Evolutionary conservation across 2,113 vertebrate genomes (phyloP).

Genomic region (Pollimyrus isidori): DNA sequence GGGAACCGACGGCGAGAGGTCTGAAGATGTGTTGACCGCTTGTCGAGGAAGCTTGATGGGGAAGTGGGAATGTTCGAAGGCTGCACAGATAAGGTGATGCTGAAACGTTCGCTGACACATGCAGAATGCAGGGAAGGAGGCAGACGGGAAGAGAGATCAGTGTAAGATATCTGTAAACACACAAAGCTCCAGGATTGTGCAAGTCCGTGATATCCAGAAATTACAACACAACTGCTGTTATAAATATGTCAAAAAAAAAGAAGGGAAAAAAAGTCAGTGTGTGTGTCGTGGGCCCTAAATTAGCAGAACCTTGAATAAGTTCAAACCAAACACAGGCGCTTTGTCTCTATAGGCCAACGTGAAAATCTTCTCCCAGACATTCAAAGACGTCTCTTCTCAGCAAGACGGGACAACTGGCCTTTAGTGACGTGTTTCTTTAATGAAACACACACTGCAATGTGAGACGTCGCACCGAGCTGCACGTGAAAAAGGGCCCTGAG

Average conservation of each 20-base stretch:
- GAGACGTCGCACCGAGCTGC: background rate
- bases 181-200: background rate
- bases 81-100: background rate
- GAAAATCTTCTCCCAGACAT: background rate
- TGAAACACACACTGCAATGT: background rate
- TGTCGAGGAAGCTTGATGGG: background rate
- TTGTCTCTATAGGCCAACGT: background rate
- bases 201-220: background rate
- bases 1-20: background rate
- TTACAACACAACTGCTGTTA: constrained; percentile 10
- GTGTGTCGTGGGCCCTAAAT: background rate
- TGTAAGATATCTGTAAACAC: background rate
- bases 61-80: background rate
- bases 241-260: background rate
- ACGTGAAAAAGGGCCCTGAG: background rate
- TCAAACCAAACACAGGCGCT: background rate
- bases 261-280: background rate
- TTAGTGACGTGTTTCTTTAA: background rate
- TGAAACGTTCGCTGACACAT: background rate
- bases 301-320: background rate
- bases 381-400: background rate
- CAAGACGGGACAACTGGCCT: background rate
- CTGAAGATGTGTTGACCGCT: background rate
- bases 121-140: background rate
- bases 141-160: background rate